These are phyloP conservation scores for Ondatra zibethicus DNA, from an alignment of 2,113 vertebrate species.

Conservation along the genomic window DNA sequence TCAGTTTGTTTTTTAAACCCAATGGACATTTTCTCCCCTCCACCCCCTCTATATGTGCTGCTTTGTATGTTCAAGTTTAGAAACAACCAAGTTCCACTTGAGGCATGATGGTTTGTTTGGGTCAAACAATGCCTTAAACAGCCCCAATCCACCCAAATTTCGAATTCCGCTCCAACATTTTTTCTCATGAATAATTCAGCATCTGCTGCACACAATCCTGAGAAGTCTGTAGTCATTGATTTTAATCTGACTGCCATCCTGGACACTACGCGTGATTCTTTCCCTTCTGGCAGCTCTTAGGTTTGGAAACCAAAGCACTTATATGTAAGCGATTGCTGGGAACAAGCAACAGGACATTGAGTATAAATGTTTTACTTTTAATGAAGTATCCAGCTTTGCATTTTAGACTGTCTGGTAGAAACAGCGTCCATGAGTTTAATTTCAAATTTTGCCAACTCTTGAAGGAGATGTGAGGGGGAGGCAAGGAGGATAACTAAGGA, in stretches of 20 bases:
- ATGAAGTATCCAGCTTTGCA: not conserved
- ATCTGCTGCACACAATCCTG: not conserved
- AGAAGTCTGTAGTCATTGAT: not conserved
- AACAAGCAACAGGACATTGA: not conserved
- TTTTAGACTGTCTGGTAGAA: not conserved
- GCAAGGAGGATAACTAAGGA: not conserved
- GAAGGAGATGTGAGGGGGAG: not conserved
- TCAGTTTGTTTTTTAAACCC: not conserved
- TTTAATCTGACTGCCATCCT: slow-evolving; percentile 29
- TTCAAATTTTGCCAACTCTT: not conserved
- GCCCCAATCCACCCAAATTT: slow-evolving; percentile 25
- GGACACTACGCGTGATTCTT: not conserved
- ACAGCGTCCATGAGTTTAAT: not conserved
- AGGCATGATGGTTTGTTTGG: slow-evolving; percentile 30
- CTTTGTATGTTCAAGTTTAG: not conserved
- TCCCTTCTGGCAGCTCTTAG: not conserved
- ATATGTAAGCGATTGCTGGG: not conserved
- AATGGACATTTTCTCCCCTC: not conserved
- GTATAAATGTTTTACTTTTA: not conserved
- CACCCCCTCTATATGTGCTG: not conserved
- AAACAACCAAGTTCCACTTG: not conserved
- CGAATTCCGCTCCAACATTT: not conserved
- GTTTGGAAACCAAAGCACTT: slow-evolving; percentile 33
- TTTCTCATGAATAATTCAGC: slow-evolving; percentile 60
- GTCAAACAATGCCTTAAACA: slow-evolving; percentile 25